Evolutionary conservation across 1,140 invertebrate genomes (phyloP), one percentile per base, ranked within the genome.

Genomic region (Drosophila nannoptera): DNA sequence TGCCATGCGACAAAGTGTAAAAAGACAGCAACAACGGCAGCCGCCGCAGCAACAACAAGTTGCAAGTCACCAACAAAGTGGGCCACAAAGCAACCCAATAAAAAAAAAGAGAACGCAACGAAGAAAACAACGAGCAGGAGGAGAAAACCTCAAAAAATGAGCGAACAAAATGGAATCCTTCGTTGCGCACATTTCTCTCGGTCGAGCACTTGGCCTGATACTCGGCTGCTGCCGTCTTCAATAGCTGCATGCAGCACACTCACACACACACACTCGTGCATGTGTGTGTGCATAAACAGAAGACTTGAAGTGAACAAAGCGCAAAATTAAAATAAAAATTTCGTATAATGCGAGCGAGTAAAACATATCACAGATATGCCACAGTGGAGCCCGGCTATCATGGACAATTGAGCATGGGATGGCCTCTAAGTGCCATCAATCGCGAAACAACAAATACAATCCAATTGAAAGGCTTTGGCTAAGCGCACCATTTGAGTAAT

Each of bases 1-100:
- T 68, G 69, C 78, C 77, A 82, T 82, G 78, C 78, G 75, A 82
- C 78, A 83, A 78, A 81, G 66, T 77, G 74, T 64, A 82, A 81
- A 77, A 81, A 77, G 53, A 73, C 77, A 80, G 40, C 67, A 54
- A 33, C 62, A 71, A 61, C 11, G 38, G 45, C 45, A 56, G 33
- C 56, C 45, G 54, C 29, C 42, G 63, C 60, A 69, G 58, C 16
- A 49, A 75, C 72, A 81, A 77, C 81, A 81, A 82, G 70, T 77
- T 68, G 78, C 75, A 68, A 83, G 71, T 82, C 78, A 58, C 66
- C 71, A 67, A 77, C 78, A 82, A 82, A 82, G 75, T 82, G 75
- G 75, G 66, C 11, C 75, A 78, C 69, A 81, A 14, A 56, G 40
- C 69, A 22, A 77, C 38, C 67, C 66, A 63, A 58, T 60, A 70